A percentile compares a stretch with the other conserved stretches of the same genome.
Evolutionary conservation across 2,797 vertebrate genomes (phyloP).

Genomic region (Sarcophilus harrisii): DNA sequence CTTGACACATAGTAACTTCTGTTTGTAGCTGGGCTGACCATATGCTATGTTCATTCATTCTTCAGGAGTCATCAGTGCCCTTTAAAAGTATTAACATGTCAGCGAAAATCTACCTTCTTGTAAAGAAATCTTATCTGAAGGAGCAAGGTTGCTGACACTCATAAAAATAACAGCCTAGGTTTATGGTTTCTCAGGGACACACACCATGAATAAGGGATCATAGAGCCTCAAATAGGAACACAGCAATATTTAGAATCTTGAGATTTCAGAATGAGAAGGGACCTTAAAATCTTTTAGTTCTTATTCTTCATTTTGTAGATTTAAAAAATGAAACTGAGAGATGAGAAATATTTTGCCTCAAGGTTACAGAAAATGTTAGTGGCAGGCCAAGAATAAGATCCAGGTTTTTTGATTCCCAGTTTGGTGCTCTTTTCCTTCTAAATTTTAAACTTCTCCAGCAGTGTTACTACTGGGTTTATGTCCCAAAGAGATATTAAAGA

Average conservation of each 20-base stretch:
- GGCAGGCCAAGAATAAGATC: background rate
- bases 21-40: constrained; percentile 80
- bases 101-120: constrained; percentile 87
- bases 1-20: constrained; percentile 82
- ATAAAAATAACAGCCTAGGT: constrained; percentile 84
- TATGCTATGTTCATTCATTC: constrained; percentile 76
- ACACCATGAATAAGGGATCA: constrained; percentile 47
- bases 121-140: constrained; percentile 82
- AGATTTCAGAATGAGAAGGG: background rate
- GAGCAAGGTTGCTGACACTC: constrained; percentile 76
- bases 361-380: background rate
- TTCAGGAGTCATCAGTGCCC: constrained; percentile 73
- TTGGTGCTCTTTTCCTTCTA: background rate
- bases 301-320: background rate
- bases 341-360: background rate
- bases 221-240: constrained; percentile 46
- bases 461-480: too few species aligned
- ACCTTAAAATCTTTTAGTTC: background rate
- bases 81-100: constrained; percentile 84
- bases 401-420: background rate
- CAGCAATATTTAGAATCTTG: constrained; percentile 30
- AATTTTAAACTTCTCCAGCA: background rate
- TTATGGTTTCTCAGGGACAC: constrained; percentile 66
- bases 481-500: too few species aligned
- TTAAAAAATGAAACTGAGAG: background rate